These are phyloP conservation scores for Sarcophaga subvicina DNA, from an alignment of 2,888 invertebrate genomes.

Conservation along the genomic window DNA sequence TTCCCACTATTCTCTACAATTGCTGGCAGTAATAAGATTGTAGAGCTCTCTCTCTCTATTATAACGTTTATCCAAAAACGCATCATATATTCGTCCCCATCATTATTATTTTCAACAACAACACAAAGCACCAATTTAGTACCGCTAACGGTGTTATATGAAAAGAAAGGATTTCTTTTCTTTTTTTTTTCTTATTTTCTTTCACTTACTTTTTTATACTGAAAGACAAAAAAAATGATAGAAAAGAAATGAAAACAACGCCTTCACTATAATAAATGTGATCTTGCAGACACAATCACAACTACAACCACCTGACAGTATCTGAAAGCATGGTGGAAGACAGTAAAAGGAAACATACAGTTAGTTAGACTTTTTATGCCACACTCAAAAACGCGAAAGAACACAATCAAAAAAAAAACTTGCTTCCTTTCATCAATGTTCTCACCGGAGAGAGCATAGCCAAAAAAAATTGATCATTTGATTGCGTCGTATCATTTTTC, in stretches of 20 bases:
- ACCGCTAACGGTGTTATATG: constrained; percentile 57
- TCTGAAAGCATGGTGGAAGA: constrained; percentile 16
- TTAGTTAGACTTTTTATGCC: constrained; percentile 64
- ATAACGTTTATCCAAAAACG: constrained; percentile 48
- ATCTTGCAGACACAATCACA: constrained; percentile 50
- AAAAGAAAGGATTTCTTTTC: constrained; percentile 64
- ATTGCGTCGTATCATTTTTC: constrained; percentile 39
- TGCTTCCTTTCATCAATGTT: constrained; percentile 55
- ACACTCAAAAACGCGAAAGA: constrained; percentile 32
- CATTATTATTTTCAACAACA: constrained; percentile 19
- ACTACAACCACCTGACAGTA: constrained; percentile 67
- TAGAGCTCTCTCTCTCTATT: constrained; percentile 12
- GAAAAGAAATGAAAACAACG: constrained; percentile 51
- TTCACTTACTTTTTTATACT: not conserved
- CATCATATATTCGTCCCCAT: constrained; percentile 30
- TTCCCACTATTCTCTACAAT: constrained; percentile 41
- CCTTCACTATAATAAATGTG: constrained; percentile 50
- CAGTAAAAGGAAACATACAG: constrained; percentile 55
- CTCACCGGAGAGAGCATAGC: not conserved
- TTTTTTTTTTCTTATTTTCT: not conserved
- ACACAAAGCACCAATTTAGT: constrained; percentile 58
- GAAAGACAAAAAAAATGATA: constrained; percentile 20
- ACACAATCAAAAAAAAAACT: constrained; percentile 30
- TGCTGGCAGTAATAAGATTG: not conserved
- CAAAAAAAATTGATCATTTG: constrained; percentile 30